Evolutionary conservation across 2,797 vertebrate genomes (phyloP), one percentile per base, ranked within the genome.

Genomic region (Poecilia wingei): DNA sequence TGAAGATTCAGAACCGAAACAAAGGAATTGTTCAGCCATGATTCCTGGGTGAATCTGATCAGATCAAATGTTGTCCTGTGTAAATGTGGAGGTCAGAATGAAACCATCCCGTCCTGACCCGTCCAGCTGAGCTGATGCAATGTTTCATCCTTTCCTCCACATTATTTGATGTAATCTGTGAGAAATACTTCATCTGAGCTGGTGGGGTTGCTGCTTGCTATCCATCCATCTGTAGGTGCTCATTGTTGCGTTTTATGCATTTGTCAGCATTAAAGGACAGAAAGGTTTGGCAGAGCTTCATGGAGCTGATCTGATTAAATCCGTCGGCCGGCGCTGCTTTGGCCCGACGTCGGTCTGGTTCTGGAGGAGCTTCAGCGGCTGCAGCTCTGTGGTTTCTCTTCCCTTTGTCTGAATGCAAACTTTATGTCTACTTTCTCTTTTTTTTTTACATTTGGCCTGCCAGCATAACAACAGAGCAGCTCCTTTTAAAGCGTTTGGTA

Each of bases 361-460:
- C 59, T 64, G 59, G 31, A 64, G 31, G 33, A 33, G 18, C 61
- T 39, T 66, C 10, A 22, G 18, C 1, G 20, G 33, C 61, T 64
- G 61, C 61, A 64, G 61, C 31, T 64, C n/a, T 36, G 61, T 36
- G 61, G 61, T 64, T 66, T 66, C 7, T 39, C 61, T 66, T 66
- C 18, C 18, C 8, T 66, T 66, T 66, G 61, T 36, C 61, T 66
- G 33, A 31, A 31, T 2, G 4, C n/a, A 31, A 28, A 61, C 28
- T 61, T 3, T 1, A 16, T 3, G n/a, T 13, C n/a, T 59, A 2
- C n/a, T 57, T 55, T 57, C 55, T 57, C 10, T 10, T 20, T 47
- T 16, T 39, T 49, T 57, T 57, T 57, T 12, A 28, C 0, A 57
- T n/a, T 55, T 25, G 25, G 22, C 6, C 53, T 12, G 25, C n/a